Conservation (phyloP, 2,797 vertebrate genomes). For the Phoebastria nigripes region DNA sequence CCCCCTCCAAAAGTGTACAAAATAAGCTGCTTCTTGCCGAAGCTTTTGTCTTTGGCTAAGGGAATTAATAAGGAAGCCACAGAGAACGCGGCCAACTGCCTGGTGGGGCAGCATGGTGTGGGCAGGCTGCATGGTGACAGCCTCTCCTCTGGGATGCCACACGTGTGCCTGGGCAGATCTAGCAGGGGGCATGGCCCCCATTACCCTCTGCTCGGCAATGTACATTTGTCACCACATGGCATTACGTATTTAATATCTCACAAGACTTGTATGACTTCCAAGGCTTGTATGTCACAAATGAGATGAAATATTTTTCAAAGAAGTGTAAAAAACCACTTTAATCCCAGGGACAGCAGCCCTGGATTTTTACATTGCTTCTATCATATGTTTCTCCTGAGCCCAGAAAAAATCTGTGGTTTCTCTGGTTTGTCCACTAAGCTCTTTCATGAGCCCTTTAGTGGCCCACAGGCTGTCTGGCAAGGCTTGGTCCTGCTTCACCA, state of each 20-base stretch:
- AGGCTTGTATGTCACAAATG: neutral
- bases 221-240: neutral
- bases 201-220: neutral
- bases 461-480: neutral
- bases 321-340: neutral
- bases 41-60: neutral
- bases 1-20: neutral
- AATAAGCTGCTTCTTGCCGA: neutral
- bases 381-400: neutral
- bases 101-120: neutral
- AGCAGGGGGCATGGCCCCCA: neutral
- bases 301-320: neutral
- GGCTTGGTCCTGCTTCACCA: neutral
- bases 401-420: neutral
- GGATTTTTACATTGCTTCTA: neutral
- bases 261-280: neutral
- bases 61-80: neutral
- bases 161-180: neutral
- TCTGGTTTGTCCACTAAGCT: neutral
- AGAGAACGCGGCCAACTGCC: neutral
- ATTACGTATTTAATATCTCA: neutral
- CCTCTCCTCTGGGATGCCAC: neutral
- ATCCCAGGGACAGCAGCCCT: neutral
- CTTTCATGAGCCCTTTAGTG: neutral
- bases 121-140: neutral